Conservation (phyloP, 2,797 vertebrate genomes). For the Sciurus carolinensis region DNA sequence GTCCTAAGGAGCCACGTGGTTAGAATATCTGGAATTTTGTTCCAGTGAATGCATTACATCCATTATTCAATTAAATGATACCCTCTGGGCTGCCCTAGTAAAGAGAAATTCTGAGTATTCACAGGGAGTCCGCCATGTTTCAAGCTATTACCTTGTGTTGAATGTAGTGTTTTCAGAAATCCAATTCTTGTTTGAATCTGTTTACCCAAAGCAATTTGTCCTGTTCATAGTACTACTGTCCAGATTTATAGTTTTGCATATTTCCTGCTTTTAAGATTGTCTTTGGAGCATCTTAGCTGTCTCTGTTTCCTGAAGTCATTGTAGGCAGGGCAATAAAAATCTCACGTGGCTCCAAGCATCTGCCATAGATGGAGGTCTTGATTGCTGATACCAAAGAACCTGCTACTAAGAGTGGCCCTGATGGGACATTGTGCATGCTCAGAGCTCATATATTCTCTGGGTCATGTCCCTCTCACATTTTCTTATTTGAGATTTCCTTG, state of each 20-base stretch:
- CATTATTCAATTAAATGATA: not conserved
- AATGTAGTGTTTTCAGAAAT: not conserved
- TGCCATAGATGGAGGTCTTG: not conserved
- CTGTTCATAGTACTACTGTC: not conserved
- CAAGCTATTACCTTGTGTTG: not conserved
- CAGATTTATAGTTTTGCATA: conserved; percentile 4
- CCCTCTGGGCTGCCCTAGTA: not conserved
- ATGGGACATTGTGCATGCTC: not conserved
- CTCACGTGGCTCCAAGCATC: not conserved
- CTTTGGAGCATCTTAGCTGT: not conserved
- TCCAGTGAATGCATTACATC: not conserved
- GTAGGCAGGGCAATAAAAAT: not conserved
- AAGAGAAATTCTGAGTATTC: not conserved
- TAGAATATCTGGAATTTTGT: not conserved
- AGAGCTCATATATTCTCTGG: not conserved
- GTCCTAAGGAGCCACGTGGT: not conserved
- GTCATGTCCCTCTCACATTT: not conserved
- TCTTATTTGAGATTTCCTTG: not conserved
- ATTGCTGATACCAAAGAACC: not conserved
- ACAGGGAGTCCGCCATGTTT: not conserved
- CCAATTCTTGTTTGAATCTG: not conserved
- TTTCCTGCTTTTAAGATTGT: not conserved
- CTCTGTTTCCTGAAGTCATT: not conserved
- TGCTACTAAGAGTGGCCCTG: not conserved
- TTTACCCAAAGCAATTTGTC: conserved; percentile 2